Evolutionary conservation across 2,797 vertebrate genomes (phyloP).

Genomic region (Discoglossus pictus): DNA sequence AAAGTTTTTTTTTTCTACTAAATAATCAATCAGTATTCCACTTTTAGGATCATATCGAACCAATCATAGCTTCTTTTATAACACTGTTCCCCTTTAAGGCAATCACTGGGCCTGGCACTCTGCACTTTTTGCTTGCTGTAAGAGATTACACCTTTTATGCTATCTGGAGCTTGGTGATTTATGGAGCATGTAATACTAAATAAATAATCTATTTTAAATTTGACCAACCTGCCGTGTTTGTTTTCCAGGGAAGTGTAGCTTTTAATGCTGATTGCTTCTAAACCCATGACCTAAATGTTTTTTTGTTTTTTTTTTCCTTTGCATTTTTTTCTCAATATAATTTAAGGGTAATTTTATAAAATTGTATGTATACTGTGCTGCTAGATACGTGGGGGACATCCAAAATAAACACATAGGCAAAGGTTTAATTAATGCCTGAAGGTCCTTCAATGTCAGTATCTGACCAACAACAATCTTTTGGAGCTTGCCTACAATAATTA

Average conservation of each 20-base stretch:
- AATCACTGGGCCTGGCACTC: neutral
- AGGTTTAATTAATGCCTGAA: too few relatives aligned
- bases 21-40: too few relatives aligned
- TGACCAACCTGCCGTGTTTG: conserved; percentile 12
- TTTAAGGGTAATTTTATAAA: too few relatives aligned
- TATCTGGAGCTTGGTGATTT: conserved; percentile 22
- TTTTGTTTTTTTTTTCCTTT: conserved; percentile 12
- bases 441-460: too few relatives aligned
- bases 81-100: neutral
- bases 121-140: neutral
- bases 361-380: too few relatives aligned
- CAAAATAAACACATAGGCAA: too few relatives aligned
- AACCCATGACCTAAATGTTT: conserved; percentile 1
- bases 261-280: conserved; percentile 5
- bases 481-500: too few relatives aligned
- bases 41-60: too few relatives aligned
- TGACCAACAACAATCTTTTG: too few relatives aligned
- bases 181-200: conserved; percentile 24
- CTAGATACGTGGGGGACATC: too few relatives aligned
- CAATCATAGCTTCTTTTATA: conserved; percentile 1
- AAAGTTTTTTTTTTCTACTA: too few relatives aligned
- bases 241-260: conserved; percentile 16
- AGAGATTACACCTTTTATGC: conserved; percentile 12
- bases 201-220: conserved; percentile 21
- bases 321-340: too few relatives aligned